A percentile compares a stretch with the other conserved stretches of the same genome.
Conservation (phyloP, 2,113 vertebrate genomes). For the Zosterops japonicus region DNA sequence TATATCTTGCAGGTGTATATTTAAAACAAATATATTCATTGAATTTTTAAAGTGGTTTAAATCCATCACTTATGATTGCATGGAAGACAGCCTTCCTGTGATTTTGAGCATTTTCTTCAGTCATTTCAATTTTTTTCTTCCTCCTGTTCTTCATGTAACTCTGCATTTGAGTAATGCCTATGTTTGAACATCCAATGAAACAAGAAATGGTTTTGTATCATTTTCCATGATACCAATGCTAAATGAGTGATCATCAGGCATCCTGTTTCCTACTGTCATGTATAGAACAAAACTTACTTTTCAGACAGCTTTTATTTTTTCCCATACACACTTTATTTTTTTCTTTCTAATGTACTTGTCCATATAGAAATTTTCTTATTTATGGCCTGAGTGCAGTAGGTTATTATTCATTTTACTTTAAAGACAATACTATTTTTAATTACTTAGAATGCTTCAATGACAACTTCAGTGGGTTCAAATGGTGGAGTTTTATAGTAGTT, state of each 20-base stretch:
- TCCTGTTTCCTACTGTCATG: not conserved
- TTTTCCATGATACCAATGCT: not conserved
- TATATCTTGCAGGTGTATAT: not conserved
- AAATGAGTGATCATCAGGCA: not conserved
- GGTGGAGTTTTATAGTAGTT: not conserved
- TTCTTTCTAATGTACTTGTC: not conserved
- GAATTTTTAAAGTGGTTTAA: not conserved
- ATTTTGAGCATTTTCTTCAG: not conserved
- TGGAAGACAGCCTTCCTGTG: not conserved
- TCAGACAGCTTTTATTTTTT: not conserved
- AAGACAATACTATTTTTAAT: not conserved
- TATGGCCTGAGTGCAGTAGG: not conserved
- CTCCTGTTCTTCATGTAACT: not conserved
- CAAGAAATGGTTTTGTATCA: not conserved
- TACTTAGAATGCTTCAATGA: not conserved
- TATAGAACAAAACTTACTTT: not conserved
- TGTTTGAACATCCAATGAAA: not conserved
- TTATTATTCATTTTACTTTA: not conserved
- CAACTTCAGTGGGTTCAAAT: not conserved
- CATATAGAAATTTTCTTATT: not conserved
- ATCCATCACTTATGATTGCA: not conserved
- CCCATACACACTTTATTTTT: not conserved
- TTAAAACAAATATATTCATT: not conserved
- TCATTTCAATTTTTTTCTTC: not conserved
- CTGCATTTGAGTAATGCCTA: not conserved